Conservation (phyloP, 2,797 vertebrate genomes). For the Rhynchonycteris naso region DNA sequence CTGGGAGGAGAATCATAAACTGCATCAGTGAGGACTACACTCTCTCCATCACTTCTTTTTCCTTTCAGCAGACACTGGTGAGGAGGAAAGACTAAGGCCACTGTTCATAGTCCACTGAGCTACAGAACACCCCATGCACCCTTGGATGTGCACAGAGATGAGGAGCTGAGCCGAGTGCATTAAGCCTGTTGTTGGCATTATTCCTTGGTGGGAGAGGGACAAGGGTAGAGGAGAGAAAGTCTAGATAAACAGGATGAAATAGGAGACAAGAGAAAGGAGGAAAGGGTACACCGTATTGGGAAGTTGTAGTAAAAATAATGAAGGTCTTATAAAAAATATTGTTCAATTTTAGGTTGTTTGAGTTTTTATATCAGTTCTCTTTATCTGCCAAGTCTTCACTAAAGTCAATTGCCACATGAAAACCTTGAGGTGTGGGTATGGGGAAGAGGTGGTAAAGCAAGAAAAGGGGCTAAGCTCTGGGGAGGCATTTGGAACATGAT, state of each 20-base stretch:
- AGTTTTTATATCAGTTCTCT: not conserved
- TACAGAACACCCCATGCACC: not conserved
- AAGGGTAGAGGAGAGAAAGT: not conserved
- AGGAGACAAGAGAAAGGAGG: not conserved
- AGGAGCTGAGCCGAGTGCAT: not conserved
- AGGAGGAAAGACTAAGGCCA: not conserved
- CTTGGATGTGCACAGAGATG: not conserved
- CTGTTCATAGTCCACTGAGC: not conserved
- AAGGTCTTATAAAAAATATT: not conserved
- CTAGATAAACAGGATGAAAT: not conserved
- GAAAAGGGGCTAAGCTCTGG: not conserved
- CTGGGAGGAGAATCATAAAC: not conserved
- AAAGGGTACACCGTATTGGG: not conserved
- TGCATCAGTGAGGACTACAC: not conserved
- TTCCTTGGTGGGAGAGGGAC: not conserved
- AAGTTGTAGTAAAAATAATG: not conserved
- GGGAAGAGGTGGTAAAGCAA: not conserved
- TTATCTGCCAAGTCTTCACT: not conserved
- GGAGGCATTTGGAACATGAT: not conserved
- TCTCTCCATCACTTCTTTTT: not conserved
- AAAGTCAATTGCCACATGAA: not conserved
- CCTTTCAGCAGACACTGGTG: not conserved
- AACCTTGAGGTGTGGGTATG: accelerated
- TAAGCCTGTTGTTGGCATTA: not conserved
- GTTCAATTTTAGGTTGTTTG: not conserved